Evolutionary conservation across 2,888 invertebrate genomes (phyloP), one percentile per base, ranked within the genome.

Genomic region (Ecliptopera silaceata): DNA sequence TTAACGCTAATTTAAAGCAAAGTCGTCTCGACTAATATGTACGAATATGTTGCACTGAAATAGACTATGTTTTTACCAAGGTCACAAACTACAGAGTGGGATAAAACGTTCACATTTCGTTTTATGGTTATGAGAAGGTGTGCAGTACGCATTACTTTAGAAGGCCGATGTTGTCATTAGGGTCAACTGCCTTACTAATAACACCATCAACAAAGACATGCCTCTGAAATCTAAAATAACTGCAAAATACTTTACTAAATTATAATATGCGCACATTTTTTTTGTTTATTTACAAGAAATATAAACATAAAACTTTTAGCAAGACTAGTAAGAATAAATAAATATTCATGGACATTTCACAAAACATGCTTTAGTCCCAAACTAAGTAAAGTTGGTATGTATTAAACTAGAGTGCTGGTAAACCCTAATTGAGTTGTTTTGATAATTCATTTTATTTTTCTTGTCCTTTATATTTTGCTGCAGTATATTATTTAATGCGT

Each of bases 81-180:
- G 49, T 31, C 22, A 20, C 13, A 13, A 17, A 44, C 38, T 34
- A 44, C 42, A 43, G 20, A 20, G 34, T 31, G 31, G 12, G 15
- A 45, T 45, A 42, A 54, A 26, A 31, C 50, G 45, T 50, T 48
- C 52, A 13, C 44, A 53, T 58, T 57, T 49, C 48, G 53, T 49
- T 53, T 44, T 48, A 53, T 53, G 52, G 43, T 51, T 56, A 52
- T 52, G 57, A 59, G 55, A 64, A 65, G 59, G 55, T 65, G 47
- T 60, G 59, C 62, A 62, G 56, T 49, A 17, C 42, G 53, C 50
- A 44, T 56, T 66, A 41, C 61, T 56, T 53, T 68, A 74, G 80
- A 82, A 87, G 87, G 86, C 70, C 84, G 72, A 60, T 70, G 69
- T 64, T 78, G 80, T 84, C 82, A 88, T 88, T 86, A 83, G 81